phyloP scores from a whole-genome alignment of 2,113 vertebrate genomes.

The Salvelinus alpinus region DNA sequence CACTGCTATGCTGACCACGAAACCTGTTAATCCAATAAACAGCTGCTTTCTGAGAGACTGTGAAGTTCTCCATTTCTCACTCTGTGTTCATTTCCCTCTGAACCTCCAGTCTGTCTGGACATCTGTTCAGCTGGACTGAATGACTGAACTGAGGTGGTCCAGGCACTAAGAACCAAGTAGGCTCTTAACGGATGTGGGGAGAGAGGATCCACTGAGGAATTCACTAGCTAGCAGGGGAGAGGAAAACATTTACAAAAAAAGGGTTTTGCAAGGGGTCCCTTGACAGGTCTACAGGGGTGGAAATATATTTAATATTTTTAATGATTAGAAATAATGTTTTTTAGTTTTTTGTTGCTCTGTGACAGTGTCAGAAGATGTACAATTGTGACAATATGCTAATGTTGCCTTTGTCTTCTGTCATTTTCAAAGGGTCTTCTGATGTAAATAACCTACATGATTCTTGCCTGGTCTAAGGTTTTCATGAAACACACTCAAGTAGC shows the following conservation, averaged over 20 bases:
- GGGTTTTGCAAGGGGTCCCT: background rate
- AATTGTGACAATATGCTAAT: no score
- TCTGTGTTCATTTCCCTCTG: background rate
- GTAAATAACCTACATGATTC: no score
- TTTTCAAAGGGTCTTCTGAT: no score
- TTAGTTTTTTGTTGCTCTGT: no score
- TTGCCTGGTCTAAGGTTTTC: no score
- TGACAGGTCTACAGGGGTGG: background rate
- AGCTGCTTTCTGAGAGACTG: background rate
- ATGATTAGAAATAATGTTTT: no score
- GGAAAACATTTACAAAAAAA: background rate
- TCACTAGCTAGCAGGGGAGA: background rate
- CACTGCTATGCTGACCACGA: conserved; percentile 1
- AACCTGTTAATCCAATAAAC: conserved; percentile 1
- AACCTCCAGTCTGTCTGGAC: background rate
- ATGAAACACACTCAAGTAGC: no score
- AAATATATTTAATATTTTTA: background rate
- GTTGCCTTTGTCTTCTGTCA: no score
- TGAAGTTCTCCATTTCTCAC: background rate
- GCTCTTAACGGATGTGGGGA: conserved; percentile 18
- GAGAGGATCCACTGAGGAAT: conserved; percentile 3
- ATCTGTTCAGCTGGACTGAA: conserved; percentile 33
- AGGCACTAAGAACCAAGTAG: background rate
- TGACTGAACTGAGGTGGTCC: background rate
- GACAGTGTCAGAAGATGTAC: no score